Percentiles rank a stretch among this genome's conserved stretches.
Evolutionary conservation across 2,888 invertebrate species (phyloP).

Genomic region (Anoplius nigerrimus): DNA sequence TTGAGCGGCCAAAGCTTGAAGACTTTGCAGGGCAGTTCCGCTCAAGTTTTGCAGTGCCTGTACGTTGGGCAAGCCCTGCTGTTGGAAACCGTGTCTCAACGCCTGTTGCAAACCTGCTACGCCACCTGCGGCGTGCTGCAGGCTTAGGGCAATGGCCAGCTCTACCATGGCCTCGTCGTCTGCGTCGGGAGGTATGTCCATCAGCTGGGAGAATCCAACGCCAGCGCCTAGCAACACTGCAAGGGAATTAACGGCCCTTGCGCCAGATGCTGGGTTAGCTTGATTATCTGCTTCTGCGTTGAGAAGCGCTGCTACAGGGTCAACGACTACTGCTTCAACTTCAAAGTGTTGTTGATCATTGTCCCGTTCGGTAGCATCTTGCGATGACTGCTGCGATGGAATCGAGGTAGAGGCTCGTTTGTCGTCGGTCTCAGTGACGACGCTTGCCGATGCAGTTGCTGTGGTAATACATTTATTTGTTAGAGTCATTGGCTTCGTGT

Average conservation of each 20-base stretch:
- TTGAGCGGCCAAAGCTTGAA: constrained; percentile 75
- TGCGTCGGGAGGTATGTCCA: constrained; percentile 95
- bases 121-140: constrained; percentile 82
- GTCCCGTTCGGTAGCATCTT: constrained; percentile 75
- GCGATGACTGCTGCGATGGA: constrained; percentile 65
- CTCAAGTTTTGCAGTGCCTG: constrained; percentile 73
- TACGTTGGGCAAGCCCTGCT: constrained; percentile 70
- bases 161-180: constrained; percentile 98
- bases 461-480: neutral
- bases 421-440: constrained; percentile 62
- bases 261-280: constrained; percentile 46
- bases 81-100: constrained; percentile 75
- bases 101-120: constrained; percentile 69
- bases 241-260: constrained; percentile 68
- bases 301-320: constrained; percentile 79
- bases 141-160: constrained; percentile 94
- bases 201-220: constrained; percentile 83
- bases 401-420: constrained; percentile 58
- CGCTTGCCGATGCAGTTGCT: constrained; percentile 15
- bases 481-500: neutral
- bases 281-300: constrained; percentile 75
- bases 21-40: constrained; percentile 75
- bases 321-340: constrained; percentile 76
- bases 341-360: constrained; percentile 78
- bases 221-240: constrained; percentile 76